Evolutionary conservation across 2,888 invertebrate species (phyloP).

Genomic region (Bombylius major): DNA sequence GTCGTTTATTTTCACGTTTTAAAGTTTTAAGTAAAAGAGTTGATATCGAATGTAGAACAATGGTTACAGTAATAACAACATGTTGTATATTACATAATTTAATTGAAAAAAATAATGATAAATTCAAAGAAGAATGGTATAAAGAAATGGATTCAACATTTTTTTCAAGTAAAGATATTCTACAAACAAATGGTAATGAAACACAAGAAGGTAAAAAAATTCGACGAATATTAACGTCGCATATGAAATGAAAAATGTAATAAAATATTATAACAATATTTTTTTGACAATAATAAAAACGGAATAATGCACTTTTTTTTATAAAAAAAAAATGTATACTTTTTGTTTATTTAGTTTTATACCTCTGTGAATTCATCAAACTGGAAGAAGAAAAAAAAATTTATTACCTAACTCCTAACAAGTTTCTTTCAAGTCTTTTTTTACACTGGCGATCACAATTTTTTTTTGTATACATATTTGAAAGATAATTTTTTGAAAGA

Average conservation of each 20-base stretch:
- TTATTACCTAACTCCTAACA: no score
- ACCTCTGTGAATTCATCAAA: no score
- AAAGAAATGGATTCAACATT: constrained; percentile 9
- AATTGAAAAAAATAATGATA: constrained; percentile 26
- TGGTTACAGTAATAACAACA: constrained; percentile 26
- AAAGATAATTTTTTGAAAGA: no score
- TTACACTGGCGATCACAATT: no score
- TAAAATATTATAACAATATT: not conserved
- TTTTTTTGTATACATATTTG: no score
- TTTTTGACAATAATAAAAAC: no score
- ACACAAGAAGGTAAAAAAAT: not conserved
- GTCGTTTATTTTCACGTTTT: constrained; percentile 31
- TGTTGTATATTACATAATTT: constrained; percentile 31
- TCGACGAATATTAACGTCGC: not conserved
- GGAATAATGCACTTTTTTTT: no score
- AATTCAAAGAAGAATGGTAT: constrained; percentile 27
- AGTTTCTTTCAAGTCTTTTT: no score
- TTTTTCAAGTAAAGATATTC: not conserved
- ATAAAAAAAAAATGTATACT: no score
- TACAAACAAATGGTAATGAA: not conserved
- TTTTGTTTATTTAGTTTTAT: no score
- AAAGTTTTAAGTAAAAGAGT: constrained; percentile 25
- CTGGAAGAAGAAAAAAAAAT: no score
- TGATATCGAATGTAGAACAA: constrained; percentile 27
- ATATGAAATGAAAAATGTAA: not conserved